Evolutionary conservation across 2,888 invertebrate genomes (phyloP), one percentile per base, ranked within the genome.

Genomic region (Operophtera brumata): DNA sequence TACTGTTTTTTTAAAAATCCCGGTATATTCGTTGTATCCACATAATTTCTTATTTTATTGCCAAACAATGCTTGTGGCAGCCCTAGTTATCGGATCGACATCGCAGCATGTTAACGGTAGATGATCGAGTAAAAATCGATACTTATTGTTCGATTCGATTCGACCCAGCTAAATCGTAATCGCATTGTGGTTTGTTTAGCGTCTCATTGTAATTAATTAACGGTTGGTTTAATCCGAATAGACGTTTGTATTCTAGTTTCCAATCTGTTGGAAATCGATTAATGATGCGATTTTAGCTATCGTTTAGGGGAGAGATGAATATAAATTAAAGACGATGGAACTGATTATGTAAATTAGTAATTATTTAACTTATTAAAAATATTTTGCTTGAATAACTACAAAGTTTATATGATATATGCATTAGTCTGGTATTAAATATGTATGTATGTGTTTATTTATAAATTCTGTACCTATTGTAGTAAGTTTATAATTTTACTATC

Each of bases 61-160:
- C n/a, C 20, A 4, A 20, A 20, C 20, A 20, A 20, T 20, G 20
- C 4, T 20, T 4, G 20, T 20, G 20, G 20, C 0, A 64, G 59
- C 75, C 70, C 73, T 75, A 66, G 70, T 75, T 76, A 12, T 10
- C 34, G n/a, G 82, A 78, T 80, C 76, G 67, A 66, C 77, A 83
- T 80, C 76, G 76, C 61, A 71, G 72, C 76, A 84, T 70, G 66
- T 78, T 80, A 82, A 84, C 84, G 84, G 86, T 80, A 75, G 75
- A 78, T 81, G 82, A 86, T 84, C 82, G 70, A 78, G 77, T 74
- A 74, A 73, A 76, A 80, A 80, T 77, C 75, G 78, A 73, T 79
- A 75, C 64, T 76, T 83, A 84, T 80, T 81, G 66, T 74, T 66
- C 70, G 69, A 78, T 81, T 80, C 74, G 78, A 74, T 78, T 77